These are phyloP conservation scores for Lumbricus terrestris DNA, from an alignment of 2,888 invertebrate genomes.

Conservation along the genomic window DNA sequence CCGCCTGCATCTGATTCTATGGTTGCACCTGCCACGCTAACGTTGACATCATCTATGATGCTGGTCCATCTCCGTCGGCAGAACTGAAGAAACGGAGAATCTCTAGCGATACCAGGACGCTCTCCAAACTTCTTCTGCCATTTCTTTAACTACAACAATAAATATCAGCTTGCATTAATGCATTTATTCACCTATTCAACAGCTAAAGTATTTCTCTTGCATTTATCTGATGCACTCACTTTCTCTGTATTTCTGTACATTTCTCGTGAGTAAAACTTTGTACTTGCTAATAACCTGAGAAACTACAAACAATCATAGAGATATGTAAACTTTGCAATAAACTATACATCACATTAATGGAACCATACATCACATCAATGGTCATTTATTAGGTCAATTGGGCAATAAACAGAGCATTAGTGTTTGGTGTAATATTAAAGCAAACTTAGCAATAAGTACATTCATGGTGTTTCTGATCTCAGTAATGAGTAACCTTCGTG, in stretches of 20 bases:
- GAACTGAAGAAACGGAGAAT: conserved; percentile 45
- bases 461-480: not conserved
- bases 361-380: not conserved
- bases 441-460: not conserved
- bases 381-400: not conserved
- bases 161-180: not conserved
- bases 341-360: no score
- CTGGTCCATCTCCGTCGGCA: conserved; percentile 38
- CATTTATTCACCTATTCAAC: not conserved
- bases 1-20: not conserved
- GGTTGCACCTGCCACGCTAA: not conserved
- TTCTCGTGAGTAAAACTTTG: no score
- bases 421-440: no score
- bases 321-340: not conserved
- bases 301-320: not conserved
- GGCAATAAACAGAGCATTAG: not conserved
- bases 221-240: not conserved
- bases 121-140: conserved; percentile 21
- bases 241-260: not conserved
- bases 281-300: not conserved
- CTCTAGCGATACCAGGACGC: not conserved
- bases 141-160: conserved; percentile 18
- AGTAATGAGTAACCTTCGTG: not conserved
- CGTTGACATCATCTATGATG: conserved; percentile 12
- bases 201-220: not conserved